Conservation (phyloP, 2,888 invertebrate species). For the Lumbricus terrestris region DNA sequence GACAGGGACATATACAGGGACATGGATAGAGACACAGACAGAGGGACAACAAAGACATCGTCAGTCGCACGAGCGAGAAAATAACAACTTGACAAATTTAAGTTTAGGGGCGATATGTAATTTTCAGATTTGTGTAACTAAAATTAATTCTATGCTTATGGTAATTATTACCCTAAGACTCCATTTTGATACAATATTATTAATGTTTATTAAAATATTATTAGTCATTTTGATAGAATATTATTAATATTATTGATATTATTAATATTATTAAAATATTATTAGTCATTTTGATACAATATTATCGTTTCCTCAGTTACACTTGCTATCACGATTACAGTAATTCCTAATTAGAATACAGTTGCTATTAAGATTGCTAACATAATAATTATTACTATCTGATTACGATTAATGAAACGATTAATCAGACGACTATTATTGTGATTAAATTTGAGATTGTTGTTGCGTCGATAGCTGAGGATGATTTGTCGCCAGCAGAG, state of each 20-base stretch:
- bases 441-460: neutral
- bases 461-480: neutral
- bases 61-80: neutral
- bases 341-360: too few species aligned
- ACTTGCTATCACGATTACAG: too few species aligned
- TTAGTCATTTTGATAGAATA: too few species aligned
- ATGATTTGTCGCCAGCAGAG: neutral
- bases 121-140: neutral
- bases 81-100: too few species aligned
- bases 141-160: too few species aligned
- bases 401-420: neutral
- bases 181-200: too few species aligned
- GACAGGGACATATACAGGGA: neutral
- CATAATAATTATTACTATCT: neutral
- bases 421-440: neutral
- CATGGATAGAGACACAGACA: neutral
- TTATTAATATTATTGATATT: too few species aligned
- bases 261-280: too few species aligned
- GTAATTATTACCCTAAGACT: too few species aligned
- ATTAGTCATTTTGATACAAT: too few species aligned
- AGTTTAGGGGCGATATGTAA: neutral
- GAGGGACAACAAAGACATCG: neutral
- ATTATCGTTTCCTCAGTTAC: too few species aligned
- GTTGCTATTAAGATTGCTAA: neutral
- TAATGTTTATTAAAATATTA: too few species aligned